phyloP scores from a whole-genome alignment of 2,888 invertebrate species.

The Conomelus anceps region DNA sequence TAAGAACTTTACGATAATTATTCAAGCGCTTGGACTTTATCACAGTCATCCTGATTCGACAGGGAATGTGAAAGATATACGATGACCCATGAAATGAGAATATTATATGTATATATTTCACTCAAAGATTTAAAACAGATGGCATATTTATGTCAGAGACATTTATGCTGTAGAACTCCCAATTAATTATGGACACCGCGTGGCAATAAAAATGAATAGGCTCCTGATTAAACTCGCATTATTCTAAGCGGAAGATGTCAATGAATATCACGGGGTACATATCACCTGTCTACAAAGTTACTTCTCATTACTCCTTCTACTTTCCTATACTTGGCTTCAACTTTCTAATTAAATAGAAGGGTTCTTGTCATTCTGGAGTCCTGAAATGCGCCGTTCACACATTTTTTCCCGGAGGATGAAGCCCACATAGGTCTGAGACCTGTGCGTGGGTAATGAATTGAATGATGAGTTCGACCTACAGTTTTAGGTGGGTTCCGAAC shows the following conservation, averaged over 20 bases:
- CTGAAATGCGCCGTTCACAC: too few relatives aligned
- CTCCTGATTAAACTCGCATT: background rate
- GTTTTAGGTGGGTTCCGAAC: too few relatives aligned
- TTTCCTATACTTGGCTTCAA: background rate
- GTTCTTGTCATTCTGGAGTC: too few relatives aligned
- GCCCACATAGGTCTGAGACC: too few relatives aligned
- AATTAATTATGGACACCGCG: background rate
- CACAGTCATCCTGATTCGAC: background rate
- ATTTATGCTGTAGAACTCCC: background rate
- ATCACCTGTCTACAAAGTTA: background rate
- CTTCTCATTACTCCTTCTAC: background rate
- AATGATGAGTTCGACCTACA: too few relatives aligned
- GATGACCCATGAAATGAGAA: background rate
- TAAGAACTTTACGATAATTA: background rate
- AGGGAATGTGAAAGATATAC: background rate
- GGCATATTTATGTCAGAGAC: background rate
- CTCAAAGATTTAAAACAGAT: background rate
- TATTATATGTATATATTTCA: background rate
- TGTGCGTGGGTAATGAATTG: too few relatives aligned
- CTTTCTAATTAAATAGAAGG: too few relatives aligned
- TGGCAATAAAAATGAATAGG: background rate
- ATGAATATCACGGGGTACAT: background rate
- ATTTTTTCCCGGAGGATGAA: too few relatives aligned
- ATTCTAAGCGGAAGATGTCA: background rate
- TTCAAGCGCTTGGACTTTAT: background rate